Base-by-base conservation (phyloP, 1,140 invertebrate species). In the Cephus cinctus region DNA sequence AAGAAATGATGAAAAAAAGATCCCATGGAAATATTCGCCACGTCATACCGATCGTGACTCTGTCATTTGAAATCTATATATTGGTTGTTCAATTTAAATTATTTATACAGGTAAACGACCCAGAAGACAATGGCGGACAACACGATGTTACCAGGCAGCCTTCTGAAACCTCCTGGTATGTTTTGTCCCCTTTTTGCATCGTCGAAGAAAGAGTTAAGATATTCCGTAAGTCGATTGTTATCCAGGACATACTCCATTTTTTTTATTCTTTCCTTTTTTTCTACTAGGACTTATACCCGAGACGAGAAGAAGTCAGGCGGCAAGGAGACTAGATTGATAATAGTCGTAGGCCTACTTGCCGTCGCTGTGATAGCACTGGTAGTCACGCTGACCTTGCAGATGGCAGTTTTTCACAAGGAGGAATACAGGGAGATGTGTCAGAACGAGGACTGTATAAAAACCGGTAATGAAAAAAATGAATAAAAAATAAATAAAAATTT, bases 371-470 rank as follows among this genome's bases (percentile, higher is more conserved):
- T 75, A 52, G 71, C 70, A 9, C 56, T 77, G 21, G 58, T 73
- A 4, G 59, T 64, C 16, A 70, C 71, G 32, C 41, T 75, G 41
- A 66, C 64, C 23, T 59, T 75, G 34, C 75, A 75, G 47, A 67
- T 68, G 53, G 57, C 63, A 8, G 54, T 69, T 30, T 74, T 70
- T 52, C 56, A 59, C 12, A 69, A 61, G 20, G 48, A 66, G 16
- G 67, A 70, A 43, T 69, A 74, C 56, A 67, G 65, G 50, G 69
- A 75, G 55, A 71, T 73, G 67, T 77, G 75, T 40, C 75, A 76
- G 51, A 76, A 53, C 44, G 71, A 75, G 40, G 71, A 73, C 48
- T 77, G 75, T 51, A 67, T 76, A 9, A 73, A 66, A 49, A 76
- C 75, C 57, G 75, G 75, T 77, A 61, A 36, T 25, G n/a, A 39